Conservation (phyloP, 2,888 invertebrate species). For the Diploptera punctata region DNA sequence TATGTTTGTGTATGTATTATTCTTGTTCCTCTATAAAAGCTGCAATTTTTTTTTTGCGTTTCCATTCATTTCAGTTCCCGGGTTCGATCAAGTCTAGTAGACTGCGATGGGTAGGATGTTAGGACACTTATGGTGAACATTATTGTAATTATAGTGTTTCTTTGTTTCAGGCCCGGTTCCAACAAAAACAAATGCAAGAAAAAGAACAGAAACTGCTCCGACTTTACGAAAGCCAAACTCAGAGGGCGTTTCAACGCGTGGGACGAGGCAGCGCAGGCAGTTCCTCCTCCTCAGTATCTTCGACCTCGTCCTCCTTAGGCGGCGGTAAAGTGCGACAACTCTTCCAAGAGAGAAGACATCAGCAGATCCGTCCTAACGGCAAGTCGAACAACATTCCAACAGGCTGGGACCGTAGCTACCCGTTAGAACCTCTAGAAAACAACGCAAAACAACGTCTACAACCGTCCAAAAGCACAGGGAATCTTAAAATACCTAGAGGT, state of each 20-base stretch:
- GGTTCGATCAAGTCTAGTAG: too few species aligned
- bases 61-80: too few species aligned
- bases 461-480: constrained; percentile 9
- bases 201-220: constrained; percentile 78
- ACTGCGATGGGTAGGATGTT: too few species aligned
- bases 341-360: constrained; percentile 80
- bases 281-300: constrained; percentile 45
- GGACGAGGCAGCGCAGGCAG: constrained; percentile 57
- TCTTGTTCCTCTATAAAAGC: too few species aligned
- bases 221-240: constrained; percentile 72
- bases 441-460: constrained; percentile 47
- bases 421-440: constrained; percentile 73
- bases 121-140: too few species aligned
- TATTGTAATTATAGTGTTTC: neutral
- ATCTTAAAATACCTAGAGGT: constrained; percentile 27
- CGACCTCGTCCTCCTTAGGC: constrained; percentile 44
- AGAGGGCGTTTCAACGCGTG: constrained; percentile 66
- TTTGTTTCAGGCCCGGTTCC: constrained; percentile 74
- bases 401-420: constrained; percentile 74
- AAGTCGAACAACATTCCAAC: constrained; percentile 36
- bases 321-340: constrained; percentile 75
- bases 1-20: too few species aligned
- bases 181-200: constrained; percentile 82
- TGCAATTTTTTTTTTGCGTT: too few species aligned
- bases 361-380: constrained; percentile 52